Percentiles rank a stretch among this genome's conserved stretches.
These are phyloP conservation scores for Elmis aenea DNA, from an alignment of 2,888 invertebrate genomes.

Conservation along the genomic window DNA sequence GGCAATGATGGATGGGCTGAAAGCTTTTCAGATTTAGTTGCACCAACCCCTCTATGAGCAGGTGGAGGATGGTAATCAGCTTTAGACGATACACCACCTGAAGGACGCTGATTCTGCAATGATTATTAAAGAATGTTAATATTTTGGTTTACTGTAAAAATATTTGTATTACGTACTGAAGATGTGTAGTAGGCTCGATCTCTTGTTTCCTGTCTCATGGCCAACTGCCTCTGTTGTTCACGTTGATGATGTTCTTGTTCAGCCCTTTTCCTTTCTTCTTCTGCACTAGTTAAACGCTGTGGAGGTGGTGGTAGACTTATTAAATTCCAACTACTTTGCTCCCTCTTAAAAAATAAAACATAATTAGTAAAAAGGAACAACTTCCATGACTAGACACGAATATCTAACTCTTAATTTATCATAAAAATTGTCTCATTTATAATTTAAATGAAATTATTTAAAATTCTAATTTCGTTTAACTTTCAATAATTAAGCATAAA, in stretches of 20 bases:
- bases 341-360: constrained; percentile 11
- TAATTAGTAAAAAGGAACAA: constrained; percentile 6
- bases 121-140: not conserved
- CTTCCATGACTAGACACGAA: too few relatives aligned
- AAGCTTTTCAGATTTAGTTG: constrained; percentile 38
- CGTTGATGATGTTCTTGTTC: constrained; percentile 43
- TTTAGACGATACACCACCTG: constrained; percentile 44
- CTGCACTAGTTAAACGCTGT: constrained; percentile 31
- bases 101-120: constrained; percentile 37
- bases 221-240: constrained; percentile 41
- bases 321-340: constrained; percentile 33
- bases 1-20: constrained; percentile 40
- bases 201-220: constrained; percentile 35
- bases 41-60: constrained; percentile 41
- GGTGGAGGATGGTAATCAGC: constrained; percentile 49
- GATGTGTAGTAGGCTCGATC: constrained; percentile 38
- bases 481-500: too few relatives aligned
- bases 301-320: constrained; percentile 38
- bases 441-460: too few relatives aligned
- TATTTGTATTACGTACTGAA: constrained; percentile 9
- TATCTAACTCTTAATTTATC: too few relatives aligned
- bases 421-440: too few relatives aligned
- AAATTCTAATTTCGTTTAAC: too few relatives aligned
- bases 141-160: not conserved
- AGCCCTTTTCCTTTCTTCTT: constrained; percentile 42